Conservation (phyloP, 2,113 vertebrate species). For the Lycaon pictus region DNA sequence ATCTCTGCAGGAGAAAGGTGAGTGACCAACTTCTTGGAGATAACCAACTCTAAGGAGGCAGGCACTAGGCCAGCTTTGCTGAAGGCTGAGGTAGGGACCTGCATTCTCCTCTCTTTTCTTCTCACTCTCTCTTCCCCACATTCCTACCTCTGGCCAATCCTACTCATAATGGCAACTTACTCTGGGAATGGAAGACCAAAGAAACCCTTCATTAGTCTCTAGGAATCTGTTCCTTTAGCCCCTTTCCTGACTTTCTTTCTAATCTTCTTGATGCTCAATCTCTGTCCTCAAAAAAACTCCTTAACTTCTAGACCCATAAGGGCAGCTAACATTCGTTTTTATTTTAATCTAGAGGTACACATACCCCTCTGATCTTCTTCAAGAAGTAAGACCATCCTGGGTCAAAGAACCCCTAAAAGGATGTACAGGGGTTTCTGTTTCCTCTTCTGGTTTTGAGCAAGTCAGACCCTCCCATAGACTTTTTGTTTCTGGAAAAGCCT, state of each 20-base stretch:
- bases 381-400: constrained; percentile 57
- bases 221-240: constrained; percentile 12
- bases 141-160: constrained; percentile 15
- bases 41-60: neutral
- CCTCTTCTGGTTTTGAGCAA: constrained; percentile 42
- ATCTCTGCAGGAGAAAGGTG: neutral
- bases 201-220: neutral
- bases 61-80: constrained; percentile 19
- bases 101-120: neutral
- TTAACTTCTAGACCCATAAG: constrained; percentile 43
- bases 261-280: neutral
- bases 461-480: constrained; percentile 4
- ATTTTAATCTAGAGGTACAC: constrained; percentile 53
- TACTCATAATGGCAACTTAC: constrained; percentile 37
- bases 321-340: constrained; percentile 53
- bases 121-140: neutral
- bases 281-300: constrained; percentile 33
- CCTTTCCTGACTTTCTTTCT: constrained; percentile 33
- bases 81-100: neutral
- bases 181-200: neutral
- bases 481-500: constrained; percentile 66
- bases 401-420: constrained; percentile 40
- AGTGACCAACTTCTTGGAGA: neutral
- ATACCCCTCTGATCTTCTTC: neutral
- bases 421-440: constrained; percentile 34